Base-by-base conservation (phyloP, 2,797 vertebrate species). In the Enteromius trimaculatus region DNA sequence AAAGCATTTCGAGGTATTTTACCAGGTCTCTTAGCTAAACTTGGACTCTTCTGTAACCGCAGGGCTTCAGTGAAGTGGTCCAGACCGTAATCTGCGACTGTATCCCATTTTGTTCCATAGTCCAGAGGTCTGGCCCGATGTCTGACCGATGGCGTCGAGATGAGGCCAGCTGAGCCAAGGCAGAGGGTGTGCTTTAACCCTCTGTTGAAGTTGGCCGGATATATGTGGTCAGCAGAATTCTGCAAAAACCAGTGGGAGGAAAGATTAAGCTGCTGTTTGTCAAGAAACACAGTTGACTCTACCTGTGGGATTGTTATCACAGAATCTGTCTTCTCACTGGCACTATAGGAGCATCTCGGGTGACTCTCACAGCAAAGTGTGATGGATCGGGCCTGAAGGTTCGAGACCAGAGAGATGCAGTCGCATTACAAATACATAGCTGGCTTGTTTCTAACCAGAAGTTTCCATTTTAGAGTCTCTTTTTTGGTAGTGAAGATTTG, bases 261-360 rank as follows among this genome's bases (percentile, higher is more conserved):
- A 80, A 90, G 87, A 88, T 87, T 51, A 85, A 89, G 84, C 83
- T 60, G 47, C 75, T 77, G 83, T 86, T 86, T 77, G 55, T 87
- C 88, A 85, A 82, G 79, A 86, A 88, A n/a, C 79, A 55, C 72
- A 29, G 76, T 88, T 77, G 58, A 70, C 83, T 62, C 37, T 84
- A 88, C 86, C 83, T 87, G 80, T 78, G 87, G 66, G 84, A 89
- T 79, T 55, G 47, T 81, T 76, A 77, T 23, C 3, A 44, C 60
- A 72, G 79, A 89, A 89, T 85, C 47, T 81, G 72, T 88, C 65
- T 80, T 79, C 80, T 85, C 47, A 37, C 34, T 69, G 10, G 23
- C 17, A 29, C 17, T 80, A 42, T 42, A 44, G 58, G 17, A 51
- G n/a, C n/a, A 51, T 82, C 26, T 68, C 65, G 3, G 62, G 65